These are phyloP conservation scores for Oreotrochilus melanogaster DNA, from an alignment of 2,113 vertebrate species.

Conservation along the genomic window DNA sequence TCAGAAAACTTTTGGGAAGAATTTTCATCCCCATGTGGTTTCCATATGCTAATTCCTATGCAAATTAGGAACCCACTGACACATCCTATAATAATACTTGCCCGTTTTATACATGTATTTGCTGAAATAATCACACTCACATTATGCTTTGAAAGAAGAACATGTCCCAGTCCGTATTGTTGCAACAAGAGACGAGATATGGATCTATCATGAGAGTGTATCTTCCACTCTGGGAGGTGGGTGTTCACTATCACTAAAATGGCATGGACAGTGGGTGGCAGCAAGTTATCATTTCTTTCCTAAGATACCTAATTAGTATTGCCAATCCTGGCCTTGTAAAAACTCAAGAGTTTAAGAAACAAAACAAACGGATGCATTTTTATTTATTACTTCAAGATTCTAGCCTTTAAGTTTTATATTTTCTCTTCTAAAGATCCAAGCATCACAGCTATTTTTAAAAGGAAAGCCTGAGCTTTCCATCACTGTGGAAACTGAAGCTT, in stretches of 20 bases:
- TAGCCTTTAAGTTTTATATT: background rate
- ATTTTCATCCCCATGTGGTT: constrained; percentile 8
- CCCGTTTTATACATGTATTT: background rate
- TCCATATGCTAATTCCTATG: constrained; percentile 17
- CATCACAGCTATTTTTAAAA: constrained; percentile 10
- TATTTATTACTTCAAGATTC: background rate
- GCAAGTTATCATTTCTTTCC: constrained; percentile 23
- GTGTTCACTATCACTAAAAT: background rate
- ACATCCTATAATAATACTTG: constrained; percentile 38
- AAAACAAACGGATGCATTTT: background rate
- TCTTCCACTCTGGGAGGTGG: background rate
- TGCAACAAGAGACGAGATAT: background rate
- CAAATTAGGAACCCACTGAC: constrained; percentile 45
- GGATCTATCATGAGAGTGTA: background rate
- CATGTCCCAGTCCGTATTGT: background rate
- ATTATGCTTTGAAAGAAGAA: background rate
- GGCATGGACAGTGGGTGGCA: constrained; percentile 36
- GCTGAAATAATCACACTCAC: constrained; percentile 10
- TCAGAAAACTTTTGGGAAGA: background rate
- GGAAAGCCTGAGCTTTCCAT: background rate
- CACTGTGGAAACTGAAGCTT: constrained; percentile 10
- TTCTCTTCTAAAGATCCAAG: background rate
- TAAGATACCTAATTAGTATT: background rate
- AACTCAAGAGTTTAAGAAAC: background rate
- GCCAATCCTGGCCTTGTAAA: background rate